These are phyloP conservation scores for Noturus placidus DNA, from an alignment of 2,113 vertebrate species.

Conservation along the genomic window DNA sequence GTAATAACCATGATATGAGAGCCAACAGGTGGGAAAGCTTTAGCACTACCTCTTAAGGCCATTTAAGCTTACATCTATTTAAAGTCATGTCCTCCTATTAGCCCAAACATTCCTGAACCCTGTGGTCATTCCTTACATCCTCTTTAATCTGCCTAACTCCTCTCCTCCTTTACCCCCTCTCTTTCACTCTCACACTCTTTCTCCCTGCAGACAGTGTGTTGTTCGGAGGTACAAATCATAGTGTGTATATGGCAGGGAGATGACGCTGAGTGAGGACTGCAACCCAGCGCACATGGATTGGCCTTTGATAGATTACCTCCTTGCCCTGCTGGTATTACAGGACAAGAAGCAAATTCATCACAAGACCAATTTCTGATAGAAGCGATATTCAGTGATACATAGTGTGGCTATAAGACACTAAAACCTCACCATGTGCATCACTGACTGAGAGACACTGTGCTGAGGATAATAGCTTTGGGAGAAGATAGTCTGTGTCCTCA, in stretches of 20 bases:
- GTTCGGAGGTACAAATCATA: slow-evolving; percentile 9
- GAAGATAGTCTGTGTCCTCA: slow-evolving; percentile 30
- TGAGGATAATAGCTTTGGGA: slow-evolving; percentile 23
- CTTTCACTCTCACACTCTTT: neutral
- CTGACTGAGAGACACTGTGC: neutral
- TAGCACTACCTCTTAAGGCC: slow-evolving; percentile 25
- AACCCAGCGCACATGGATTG: neutral
- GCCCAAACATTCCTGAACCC: slow-evolving; percentile 19
- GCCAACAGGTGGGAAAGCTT: slow-evolving; percentile 42
- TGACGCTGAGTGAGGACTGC: neutral
- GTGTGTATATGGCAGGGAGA: neutral
- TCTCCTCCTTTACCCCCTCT: neutral
- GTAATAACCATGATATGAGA: slow-evolving; percentile 13
- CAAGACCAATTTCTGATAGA: slow-evolving; percentile 15
- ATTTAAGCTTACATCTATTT: slow-evolving; percentile 20
- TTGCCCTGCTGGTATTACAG: slow-evolving; percentile 13
- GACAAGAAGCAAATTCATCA: slow-evolving; percentile 11
- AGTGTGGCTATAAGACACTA: neutral
- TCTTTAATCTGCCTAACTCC: slow-evolving; percentile 37
- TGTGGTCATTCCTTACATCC: slow-evolving; percentile 11
- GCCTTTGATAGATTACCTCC: neutral
- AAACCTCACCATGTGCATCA: slow-evolving; percentile 14
- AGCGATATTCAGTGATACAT: slow-evolving; percentile 16
- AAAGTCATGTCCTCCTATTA: slow-evolving; percentile 43
- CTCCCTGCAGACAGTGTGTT: neutral